Evolutionary conservation across 2,888 invertebrate genomes (phyloP), one percentile per base, ranked within the genome.

Genomic region (Seira sanloemensis): DNA sequence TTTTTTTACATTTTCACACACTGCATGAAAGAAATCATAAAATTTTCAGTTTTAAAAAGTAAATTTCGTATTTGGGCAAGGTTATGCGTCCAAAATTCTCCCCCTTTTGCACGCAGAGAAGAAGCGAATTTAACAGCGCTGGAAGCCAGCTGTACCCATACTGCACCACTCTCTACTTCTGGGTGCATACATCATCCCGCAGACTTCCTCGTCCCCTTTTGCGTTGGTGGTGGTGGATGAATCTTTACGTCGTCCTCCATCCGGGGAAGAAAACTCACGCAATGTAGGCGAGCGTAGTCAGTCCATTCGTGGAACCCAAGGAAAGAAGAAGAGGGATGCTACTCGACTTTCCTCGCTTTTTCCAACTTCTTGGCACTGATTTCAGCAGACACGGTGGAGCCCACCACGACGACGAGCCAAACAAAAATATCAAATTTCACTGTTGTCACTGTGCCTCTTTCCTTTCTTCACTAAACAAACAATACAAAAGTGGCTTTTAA

Each of bases 71-170:
- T 58, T 58, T 58, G 58, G 19, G 7, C 18, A 58, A 58, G 58
- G 58, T 58, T 58, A 58, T 16, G 7, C 58, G 19, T 58, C 19
- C 18, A 2, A 19, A 46, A 46, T 46, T 46, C 46, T 58, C 58
- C 58, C 58, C 58, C n/a, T 12, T 58, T 19, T 19, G 19, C 58
- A 16, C 16, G 46, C 46, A 46, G 46, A 7, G 58, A 4, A n/a
- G 19, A 58, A 58, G 19, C 16, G 19, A 58, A n/a, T 58, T 58
- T 23, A 66, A 21, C 2, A 66, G 24, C 21, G 24, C 24, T 12
- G 21, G 66, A 76, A 71, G 66, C 50, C 78, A 79, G 73, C 46
- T 79, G 78, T 79, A 73, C 24, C 72, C 78, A 79, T 73, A 79
- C 54, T 79, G 78, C 72, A 79, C 25, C 58, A 76, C 67, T 50